Conservation (phyloP, 2,797 vertebrate species). For the Eurystomus glaucurus region DNA sequence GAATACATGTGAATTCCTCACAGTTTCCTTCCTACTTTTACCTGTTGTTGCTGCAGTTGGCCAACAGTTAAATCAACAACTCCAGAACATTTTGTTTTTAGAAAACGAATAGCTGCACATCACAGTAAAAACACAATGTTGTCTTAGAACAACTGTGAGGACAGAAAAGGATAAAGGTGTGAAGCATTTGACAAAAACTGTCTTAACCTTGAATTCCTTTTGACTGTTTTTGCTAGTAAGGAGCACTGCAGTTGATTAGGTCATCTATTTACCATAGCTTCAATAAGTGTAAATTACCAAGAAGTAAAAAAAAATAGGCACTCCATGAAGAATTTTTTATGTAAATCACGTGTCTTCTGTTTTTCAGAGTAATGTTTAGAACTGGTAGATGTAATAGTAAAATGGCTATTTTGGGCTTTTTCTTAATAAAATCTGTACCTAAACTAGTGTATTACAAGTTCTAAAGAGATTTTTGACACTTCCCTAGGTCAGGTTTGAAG, state of each 20-base stretch:
- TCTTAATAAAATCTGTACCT: neutral
- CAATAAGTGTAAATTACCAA: neutral
- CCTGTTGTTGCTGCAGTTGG: neutral
- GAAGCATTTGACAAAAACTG: neutral
- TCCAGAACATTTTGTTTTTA: neutral
- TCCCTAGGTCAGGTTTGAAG: neutral
- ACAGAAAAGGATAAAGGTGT: neutral
- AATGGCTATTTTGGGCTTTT: neutral
- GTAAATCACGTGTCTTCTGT: neutral
- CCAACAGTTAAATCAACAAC: neutral
- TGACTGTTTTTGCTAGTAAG: slow-evolving; percentile 34
- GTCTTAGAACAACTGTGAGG: neutral
- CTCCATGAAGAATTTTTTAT: neutral
- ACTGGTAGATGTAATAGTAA: neutral
- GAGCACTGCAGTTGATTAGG: neutral
- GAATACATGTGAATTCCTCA: neutral
- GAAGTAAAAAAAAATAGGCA: neutral
- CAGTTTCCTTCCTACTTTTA: neutral
- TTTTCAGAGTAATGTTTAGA: neutral
- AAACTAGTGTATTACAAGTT: neutral
- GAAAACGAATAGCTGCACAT: neutral
- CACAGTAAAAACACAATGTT: neutral
- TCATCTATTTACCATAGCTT: neutral
- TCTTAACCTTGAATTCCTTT: neutral
- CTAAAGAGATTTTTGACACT: neutral